Conservation (phyloP, 1,140 invertebrate species). For the Charaxes varanes region DNA sequence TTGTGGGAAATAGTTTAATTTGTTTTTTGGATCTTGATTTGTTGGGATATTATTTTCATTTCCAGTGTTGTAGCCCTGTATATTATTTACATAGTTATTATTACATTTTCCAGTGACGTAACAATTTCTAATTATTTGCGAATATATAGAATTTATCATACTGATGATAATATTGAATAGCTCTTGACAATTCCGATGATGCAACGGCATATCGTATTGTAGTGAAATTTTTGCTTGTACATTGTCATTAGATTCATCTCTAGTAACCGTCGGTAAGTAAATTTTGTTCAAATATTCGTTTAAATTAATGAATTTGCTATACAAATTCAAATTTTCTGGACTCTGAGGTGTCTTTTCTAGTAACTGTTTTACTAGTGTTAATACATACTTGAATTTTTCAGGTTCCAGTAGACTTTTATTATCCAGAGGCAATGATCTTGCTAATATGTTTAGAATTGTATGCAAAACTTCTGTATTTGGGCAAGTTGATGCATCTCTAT, state of each 20-base stretch:
- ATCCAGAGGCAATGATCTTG: not conserved
- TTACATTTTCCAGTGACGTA: slow-evolving; percentile 5
- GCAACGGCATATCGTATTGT: slow-evolving; percentile 15
- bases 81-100: not conserved
- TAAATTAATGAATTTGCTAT: not conserved
- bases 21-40: not conserved
- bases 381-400: slow-evolving; percentile 15
- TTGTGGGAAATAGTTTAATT: not conserved
- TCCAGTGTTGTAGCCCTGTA: too few species aligned
- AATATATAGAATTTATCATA: slow-evolving; percentile 11
- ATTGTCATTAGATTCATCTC: slow-evolving; percentile 9
- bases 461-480: slow-evolving; percentile 5
- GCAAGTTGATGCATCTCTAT: not conserved
- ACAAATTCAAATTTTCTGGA: not conserved
- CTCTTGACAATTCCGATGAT: slow-evolving; percentile 8
- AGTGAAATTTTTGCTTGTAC: slow-evolving; percentile 11
- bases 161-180: slow-evolving; percentile 12
- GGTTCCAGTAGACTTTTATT: not conserved
- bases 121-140: slow-evolving; percentile 11
- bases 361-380: slow-evolving; percentile 6
- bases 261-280: not conserved
- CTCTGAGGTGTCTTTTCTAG: not conserved
- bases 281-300: slow-evolving; percentile 4
- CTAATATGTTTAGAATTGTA: slow-evolving; percentile 8
- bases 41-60: not conserved